A percentile compares a stretch with the other conserved stretches of the same genome.
phyloP scores from a whole-genome alignment of 2,797 vertebrate genomes.

The Scolopax rusticola region DNA sequence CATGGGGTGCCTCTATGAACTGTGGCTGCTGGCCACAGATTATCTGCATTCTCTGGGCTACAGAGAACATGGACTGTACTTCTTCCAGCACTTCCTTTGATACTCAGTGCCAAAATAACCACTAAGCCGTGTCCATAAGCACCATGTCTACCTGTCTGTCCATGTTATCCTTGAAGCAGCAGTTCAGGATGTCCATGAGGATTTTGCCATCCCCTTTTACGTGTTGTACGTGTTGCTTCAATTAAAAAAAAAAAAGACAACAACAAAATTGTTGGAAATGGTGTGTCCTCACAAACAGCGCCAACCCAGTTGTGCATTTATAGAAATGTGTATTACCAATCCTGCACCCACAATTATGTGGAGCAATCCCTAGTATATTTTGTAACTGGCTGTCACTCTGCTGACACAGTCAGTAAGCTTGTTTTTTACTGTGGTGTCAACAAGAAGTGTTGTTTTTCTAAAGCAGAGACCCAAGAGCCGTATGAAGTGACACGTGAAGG shows the following conservation, averaged over 20 bases:
- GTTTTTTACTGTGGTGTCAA: background rate
- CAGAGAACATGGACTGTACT: background rate
- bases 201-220: background rate
- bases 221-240: background rate
- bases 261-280: conserved; percentile 26
- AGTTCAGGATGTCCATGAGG: background rate
- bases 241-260: background rate
- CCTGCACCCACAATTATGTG: conserved; percentile 7
- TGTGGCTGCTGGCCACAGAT: background rate
- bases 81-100: background rate
- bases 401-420: background rate
- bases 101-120: background rate
- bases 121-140: background rate
- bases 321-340: background rate
- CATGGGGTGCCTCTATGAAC: background rate
- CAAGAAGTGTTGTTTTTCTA: background rate
- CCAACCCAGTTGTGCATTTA: background rate
- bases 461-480: background rate
- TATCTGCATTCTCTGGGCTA: background rate
- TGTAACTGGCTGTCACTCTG: conserved; percentile 25
- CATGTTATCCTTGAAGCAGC: background rate
- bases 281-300: background rate
- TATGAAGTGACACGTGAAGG: background rate
- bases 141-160: background rate
- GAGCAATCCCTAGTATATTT: conserved; percentile 17